Percentiles rank a stretch among this genome's conserved stretches.
These are phyloP conservation scores for Acestrorhynchus altus DNA, from an alignment of 2,797 vertebrate species.

Conservation along the genomic window DNA sequence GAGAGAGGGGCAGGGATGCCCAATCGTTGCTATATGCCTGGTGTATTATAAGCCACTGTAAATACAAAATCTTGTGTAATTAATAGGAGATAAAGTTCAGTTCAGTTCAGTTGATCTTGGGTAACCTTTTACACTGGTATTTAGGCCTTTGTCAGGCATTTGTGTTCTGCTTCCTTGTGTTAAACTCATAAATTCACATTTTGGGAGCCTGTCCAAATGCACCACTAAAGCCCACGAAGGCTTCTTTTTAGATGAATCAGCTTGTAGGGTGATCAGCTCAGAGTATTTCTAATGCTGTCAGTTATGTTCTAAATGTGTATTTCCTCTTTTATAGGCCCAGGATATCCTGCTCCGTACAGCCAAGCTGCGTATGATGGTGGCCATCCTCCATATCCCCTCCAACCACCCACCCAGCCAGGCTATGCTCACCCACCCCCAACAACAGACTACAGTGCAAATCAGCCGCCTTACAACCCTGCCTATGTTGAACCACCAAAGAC, in stretches of 20 bases:
- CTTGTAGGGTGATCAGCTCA: not conserved
- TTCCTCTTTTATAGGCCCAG: constrained; percentile 60
- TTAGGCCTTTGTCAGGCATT: too few relatives aligned
- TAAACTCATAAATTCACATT: not conserved
- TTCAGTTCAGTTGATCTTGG: too few relatives aligned
- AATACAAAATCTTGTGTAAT: too few relatives aligned
- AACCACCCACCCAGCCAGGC: constrained; percentile 48
- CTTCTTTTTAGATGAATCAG: not conserved
- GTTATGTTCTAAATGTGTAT: not conserved
- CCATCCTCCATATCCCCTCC: constrained; percentile 62
- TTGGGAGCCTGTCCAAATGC: too few relatives aligned
- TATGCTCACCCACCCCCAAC: constrained; percentile 26
- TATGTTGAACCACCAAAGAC: constrained; percentile 81
- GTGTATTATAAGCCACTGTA: too few relatives aligned
- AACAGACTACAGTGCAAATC: constrained; percentile 67
- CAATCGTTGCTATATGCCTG: too few relatives aligned
- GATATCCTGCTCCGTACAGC: constrained; percentile 73
- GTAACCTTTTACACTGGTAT: too few relatives aligned
- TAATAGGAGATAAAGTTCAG: too few relatives aligned
- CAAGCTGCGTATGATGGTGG: constrained; percentile 72
- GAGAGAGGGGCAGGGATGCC: too few relatives aligned
- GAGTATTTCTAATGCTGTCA: not conserved
- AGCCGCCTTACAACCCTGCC: constrained; percentile 91
- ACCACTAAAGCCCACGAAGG: not conserved
- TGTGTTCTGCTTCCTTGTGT: too few relatives aligned